These are phyloP conservation scores for Ophion slaviceki DNA, from an alignment of 2,888 invertebrate genomes.

Conservation along the genomic window DNA sequence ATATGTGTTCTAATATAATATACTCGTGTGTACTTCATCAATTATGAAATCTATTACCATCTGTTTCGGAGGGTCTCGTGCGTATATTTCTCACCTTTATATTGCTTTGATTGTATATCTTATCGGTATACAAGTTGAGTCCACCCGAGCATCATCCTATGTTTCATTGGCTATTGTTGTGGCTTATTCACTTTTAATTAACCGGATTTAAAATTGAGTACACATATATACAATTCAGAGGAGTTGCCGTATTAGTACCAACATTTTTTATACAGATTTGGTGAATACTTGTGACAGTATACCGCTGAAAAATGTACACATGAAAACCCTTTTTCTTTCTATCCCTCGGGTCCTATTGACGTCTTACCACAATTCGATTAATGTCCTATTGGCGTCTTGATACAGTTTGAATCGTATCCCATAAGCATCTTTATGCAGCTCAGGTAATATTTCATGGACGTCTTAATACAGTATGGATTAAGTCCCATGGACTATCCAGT, in stretches of 20 bases:
- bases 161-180: not conserved
- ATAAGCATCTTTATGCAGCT: conserved; percentile 25
- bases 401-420: conserved; percentile 25
- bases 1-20: conserved; percentile 19
- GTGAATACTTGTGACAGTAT: conserved; percentile 23
- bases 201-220: not conserved
- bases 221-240: not conserved
- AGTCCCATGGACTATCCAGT: conserved; percentile 13
- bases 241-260: not conserved
- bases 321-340: conserved; percentile 33
- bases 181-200: conserved; percentile 6
- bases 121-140: conserved; percentile 33
- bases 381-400: conserved; percentile 17
- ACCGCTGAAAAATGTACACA: conserved; percentile 40
- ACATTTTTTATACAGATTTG: conserved; percentile 12
- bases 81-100: conserved; percentile 34
- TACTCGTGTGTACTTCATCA: conserved; percentile 19
- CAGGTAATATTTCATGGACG: conserved; percentile 28
- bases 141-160: conserved; percentile 27
- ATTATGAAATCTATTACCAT: conserved; percentile 27
- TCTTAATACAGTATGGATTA: not conserved
- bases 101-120: conserved; percentile 21
- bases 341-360: conserved; percentile 16
- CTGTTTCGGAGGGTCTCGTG: conserved; percentile 17
- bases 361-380: conserved; percentile 23